phyloP scores from a whole-genome alignment of 1,140 invertebrate species.

The Drosophila aff. region DNA sequence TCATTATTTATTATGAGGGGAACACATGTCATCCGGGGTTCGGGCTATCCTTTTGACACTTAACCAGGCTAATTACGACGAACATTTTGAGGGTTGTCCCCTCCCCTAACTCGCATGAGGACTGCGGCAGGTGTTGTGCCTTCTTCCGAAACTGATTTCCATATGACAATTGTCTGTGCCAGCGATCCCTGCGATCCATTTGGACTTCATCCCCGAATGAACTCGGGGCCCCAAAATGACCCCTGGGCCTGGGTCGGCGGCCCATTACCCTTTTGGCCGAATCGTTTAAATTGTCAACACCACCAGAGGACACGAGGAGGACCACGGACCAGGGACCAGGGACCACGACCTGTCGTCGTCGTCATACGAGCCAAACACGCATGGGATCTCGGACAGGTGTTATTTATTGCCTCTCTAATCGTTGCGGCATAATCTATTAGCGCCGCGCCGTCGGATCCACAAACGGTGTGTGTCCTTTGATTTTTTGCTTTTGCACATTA shows the following conservation, averaged over 20 bases:
- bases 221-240: constrained; percentile 27
- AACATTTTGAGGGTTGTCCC: constrained; percentile 27
- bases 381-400: constrained; percentile 75
- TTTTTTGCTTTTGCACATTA: constrained; percentile 69
- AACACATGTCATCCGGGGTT: constrained; percentile 56
- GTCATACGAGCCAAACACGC: constrained; percentile 57
- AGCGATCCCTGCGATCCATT: constrained; percentile 11
- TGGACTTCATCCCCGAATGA: constrained; percentile 28
- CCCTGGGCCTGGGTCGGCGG: constrained; percentile 21
- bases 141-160: constrained; percentile 19
- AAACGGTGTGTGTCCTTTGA: constrained; percentile 40
- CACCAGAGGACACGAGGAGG: constrained; percentile 47
- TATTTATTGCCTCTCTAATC: constrained; percentile 83
- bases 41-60: constrained; percentile 72
- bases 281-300: constrained; percentile 80
- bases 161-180: constrained; percentile 6
- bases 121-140: constrained; percentile 49
- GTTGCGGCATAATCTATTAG: constrained; percentile 84
- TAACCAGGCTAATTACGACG: constrained; percentile 66
- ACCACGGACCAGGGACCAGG: constrained; percentile 18
- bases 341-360: constrained; percentile 58
- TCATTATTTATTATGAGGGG: constrained; percentile 68
- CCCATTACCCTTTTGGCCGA: constrained; percentile 63
- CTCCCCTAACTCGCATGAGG: constrained; percentile 5
- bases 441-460: constrained; percentile 49